Base-by-base conservation (phyloP, 2,888 invertebrate genomes). In the Crossocerus cetratus region DNA sequence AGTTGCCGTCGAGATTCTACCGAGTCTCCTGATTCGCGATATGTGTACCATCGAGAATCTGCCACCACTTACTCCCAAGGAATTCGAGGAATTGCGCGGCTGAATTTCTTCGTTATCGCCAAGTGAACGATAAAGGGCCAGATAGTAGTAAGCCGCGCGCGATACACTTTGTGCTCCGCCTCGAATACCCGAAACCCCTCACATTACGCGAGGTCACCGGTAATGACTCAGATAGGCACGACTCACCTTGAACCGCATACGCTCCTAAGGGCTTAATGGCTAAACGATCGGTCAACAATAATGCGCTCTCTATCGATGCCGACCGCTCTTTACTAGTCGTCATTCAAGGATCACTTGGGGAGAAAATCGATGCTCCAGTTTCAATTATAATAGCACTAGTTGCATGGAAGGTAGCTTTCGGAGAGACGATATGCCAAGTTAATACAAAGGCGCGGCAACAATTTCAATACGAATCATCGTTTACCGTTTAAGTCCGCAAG, bases 161-260 rank as follows among this genome's bases (percentile, higher is more conserved):
- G 16, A 70, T 72, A 56, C 69, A 60, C 64, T 56, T 66, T 64
- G 65, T 68, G 74, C 78, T 81, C 82, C 79, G 81, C 83, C 81
- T 82, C 81, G 75, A 82, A 76, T 71, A 76, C 72, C 76, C 77
- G 81, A 80, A 69, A 32, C 1, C 32, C 73, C 73, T 65, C 60
- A 71, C 44, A 78, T 86, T 85, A 85, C 83, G 80, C 83, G 85
- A 86, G 83, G 76, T 80, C 78, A 74, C 72, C 72, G 81, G 76
- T 81, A 84, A 86, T 80, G 81, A 80, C 77, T 84, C 77, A 81
- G 78, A 82, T 85, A 82, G 72, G 62, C 75, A 74, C 64, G 69
- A 75, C 67, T 78, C 68, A 79, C 80, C 83, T 82, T 83, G 74
- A 73, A 67, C 69, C 65, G 43, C 66, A 61, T 58, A 69, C 60